These are phyloP conservation scores for Strigamia transsilvanica DNA, from an alignment of 2,888 invertebrate species.

Conservation along the genomic window DNA sequence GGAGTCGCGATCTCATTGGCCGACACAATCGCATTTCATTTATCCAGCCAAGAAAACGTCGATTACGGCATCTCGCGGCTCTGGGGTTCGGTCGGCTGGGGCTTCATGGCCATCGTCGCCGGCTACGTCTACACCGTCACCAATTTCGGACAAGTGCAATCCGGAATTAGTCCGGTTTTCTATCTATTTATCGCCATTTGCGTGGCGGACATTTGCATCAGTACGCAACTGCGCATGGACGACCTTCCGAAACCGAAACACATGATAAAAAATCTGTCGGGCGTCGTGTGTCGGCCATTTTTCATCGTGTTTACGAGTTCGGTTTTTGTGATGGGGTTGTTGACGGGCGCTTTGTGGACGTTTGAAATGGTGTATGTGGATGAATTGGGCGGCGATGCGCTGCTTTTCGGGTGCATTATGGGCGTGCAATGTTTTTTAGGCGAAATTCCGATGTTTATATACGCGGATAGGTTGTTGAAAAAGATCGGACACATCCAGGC, in stretches of 20 bases:
- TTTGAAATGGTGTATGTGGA: constrained; percentile 53
- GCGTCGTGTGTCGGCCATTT: not conserved
- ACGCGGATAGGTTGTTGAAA: constrained; percentile 79
- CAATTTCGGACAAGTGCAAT: constrained; percentile 72
- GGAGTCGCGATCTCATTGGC: constrained; percentile 86
- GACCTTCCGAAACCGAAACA: constrained; percentile 42
- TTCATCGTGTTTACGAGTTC: constrained; percentile 53
- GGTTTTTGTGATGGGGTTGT: constrained; percentile 54
- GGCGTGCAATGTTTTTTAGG: constrained; percentile 83
- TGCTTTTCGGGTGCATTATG: constrained; percentile 75
- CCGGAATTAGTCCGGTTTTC: constrained; percentile 83
- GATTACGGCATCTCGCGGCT: constrained; percentile 85
- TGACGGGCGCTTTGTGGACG: constrained; percentile 55
- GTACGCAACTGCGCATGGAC: not conserved
- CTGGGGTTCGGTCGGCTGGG: constrained; percentile 90
- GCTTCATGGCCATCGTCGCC: constrained; percentile 76
- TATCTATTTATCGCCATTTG: constrained; percentile 73
- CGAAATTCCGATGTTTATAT: constrained; percentile 85
- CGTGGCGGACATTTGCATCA: constrained; percentile 65
- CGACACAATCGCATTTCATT: constrained; percentile 87
- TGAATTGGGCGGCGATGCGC: constrained; percentile 52
- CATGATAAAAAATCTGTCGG: constrained; percentile 38
- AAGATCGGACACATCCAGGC: constrained; percentile 82
- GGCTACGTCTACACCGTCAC: constrained; percentile 80
- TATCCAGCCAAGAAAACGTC: constrained; percentile 79